Conservation (phyloP, 64 coral and sea anemone species). For the Cladopsammia gracilis region DNA sequence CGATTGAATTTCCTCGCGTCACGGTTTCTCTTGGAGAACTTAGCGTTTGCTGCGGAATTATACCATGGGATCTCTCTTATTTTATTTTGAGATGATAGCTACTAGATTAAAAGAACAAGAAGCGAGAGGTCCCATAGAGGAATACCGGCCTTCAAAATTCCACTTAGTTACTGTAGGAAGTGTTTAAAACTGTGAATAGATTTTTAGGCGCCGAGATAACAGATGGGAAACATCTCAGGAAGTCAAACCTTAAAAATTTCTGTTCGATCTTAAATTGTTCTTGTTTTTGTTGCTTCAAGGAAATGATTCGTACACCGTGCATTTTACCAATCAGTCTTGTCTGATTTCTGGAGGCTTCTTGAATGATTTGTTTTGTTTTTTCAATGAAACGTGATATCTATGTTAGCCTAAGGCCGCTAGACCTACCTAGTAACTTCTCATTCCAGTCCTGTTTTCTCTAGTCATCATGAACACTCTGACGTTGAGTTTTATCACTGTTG, state of each 20-base stretch:
- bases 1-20: slow-evolving; percentile 7
- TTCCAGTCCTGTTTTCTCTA: not conserved
- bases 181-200: slow-evolving; percentile 37
- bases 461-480: slow-evolving; percentile 10
- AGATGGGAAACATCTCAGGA: slow-evolving; percentile 13
- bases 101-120: not conserved
- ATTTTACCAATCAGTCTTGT: not conserved
- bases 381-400: slow-evolving; percentile 25
- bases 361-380: slow-evolving; percentile 4
- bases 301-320: not conserved
- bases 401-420: not conserved
- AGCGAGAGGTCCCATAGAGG: not conserved
- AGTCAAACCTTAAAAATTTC: slow-evolving; percentile 23
- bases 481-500: not conserved
- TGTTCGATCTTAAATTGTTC: not conserved
- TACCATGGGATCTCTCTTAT: not conserved
- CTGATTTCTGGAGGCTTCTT: slow-evolving; percentile 4
- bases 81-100: not conserved
- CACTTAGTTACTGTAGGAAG: not conserved
- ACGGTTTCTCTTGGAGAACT: not conserved
- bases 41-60: not conserved
- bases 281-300: not conserved
- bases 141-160: not conserved
- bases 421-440: not conserved
- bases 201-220: slow-evolving; percentile 14